Evolutionary conservation across 2,113 vertebrate genomes (phyloP).

Genomic region (Channa argus): DNA sequence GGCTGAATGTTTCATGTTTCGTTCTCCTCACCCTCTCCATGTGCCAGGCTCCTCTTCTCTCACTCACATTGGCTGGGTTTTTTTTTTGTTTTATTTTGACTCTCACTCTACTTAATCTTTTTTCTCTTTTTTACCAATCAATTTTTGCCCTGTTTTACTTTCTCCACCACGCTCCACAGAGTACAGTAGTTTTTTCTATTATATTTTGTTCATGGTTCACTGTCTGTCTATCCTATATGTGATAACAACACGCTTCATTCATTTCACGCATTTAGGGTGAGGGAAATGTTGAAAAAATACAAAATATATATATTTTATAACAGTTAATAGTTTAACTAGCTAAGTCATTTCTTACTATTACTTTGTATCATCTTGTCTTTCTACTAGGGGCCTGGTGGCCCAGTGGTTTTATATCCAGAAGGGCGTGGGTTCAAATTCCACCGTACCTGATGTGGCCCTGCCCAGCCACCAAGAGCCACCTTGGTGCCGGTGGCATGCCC

Average conservation of each 20-base stretch:
- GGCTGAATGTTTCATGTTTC: constrained; percentile 71
- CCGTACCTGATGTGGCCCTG: no score
- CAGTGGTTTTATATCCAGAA: no score
- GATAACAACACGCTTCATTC: constrained; percentile 25
- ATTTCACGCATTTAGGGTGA: constrained; percentile 27
- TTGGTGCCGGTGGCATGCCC: no score
- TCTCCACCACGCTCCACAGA: constrained; percentile 34
- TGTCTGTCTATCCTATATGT: constrained; percentile 36
- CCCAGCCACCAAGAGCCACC: no score
- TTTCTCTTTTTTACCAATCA: constrained; percentile 20
- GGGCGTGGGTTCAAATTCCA: no score
- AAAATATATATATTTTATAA: no score
- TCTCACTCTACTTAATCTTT: neutral
- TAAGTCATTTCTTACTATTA: neutral
- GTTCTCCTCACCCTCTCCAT: constrained; percentile 44
- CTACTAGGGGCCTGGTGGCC: no score
- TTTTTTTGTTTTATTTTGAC: constrained; percentile 4
- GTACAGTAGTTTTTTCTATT: constrained; percentile 48
- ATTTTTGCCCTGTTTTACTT: constrained; percentile 32
- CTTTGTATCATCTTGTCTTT: no score
- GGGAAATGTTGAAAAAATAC: constrained; percentile 9
- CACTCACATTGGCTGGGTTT: constrained; percentile 25
- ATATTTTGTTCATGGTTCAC: constrained; percentile 52
- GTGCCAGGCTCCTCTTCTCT: constrained; percentile 37
- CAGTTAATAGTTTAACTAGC: neutral